Base-by-base conservation (phyloP, 2,797 vertebrate species). In the Aeoliscus strigatus region DNA sequence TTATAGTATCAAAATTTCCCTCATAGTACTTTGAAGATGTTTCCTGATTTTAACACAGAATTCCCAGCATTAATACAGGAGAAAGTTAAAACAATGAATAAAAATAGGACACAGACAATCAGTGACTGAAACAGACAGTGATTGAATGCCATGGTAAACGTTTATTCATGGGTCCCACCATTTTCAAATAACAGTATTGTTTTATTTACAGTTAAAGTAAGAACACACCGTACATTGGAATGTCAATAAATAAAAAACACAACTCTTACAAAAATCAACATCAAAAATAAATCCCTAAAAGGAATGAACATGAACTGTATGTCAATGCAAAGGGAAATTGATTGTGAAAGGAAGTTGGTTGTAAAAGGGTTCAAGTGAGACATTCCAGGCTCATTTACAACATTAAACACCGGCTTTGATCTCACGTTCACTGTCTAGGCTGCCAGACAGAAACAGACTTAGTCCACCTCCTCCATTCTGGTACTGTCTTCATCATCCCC, bases 401-500 rank as follows among this genome's bases (percentile, higher is more conserved):
- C 66, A 75, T 68, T 41, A 27, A 77, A 72, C 24, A 66, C 47
- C 17, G 46, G 51, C 44, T 54, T 57, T 39, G 53, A 28, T 73
- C 71, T 35, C 58, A 40, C 27, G 54, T 36, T 70, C 58, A 11
- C 41, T 40, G 14, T 53, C 3, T 54, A 68, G 1, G 2, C 14
- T 31, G 63, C 51, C 29, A 40, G 33, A 36, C 8, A 26, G 17
- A 41, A 24, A 37, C 11, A 8, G 5, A 25, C 44, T 76, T 86
- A 94, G 70, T 95, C 94, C 6, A 98, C 94, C 58, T 97, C 94
- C 64, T 98, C 95, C 95, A 98, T 98, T 41, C 94, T 90, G 1
- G 95, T 94, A 1, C 91, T 85, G 72, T 98, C 94, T 0, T 98
- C 94, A 0, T 96, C 92, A 0, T 94, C 94, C 2, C 91, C 95